Base-by-base conservation (phyloP, 53 echinoderm and acorn worm genomes). In the Luidia sarsii region DNA sequence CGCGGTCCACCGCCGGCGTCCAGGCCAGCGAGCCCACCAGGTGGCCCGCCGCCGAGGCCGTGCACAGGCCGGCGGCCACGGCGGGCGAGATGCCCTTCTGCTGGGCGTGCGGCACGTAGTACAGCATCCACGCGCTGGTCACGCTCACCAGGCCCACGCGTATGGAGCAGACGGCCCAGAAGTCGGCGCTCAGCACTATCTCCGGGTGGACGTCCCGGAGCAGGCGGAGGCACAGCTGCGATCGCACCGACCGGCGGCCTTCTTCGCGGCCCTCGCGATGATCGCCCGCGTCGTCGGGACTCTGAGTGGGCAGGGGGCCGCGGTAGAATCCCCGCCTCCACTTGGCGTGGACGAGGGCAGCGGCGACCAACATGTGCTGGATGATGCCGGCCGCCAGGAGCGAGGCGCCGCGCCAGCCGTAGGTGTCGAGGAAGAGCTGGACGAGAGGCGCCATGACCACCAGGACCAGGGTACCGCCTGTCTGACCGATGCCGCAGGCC, bases 381-480 rank as follows among this genome's bases (percentile, higher is more conserved):
- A 30, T 14, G 6, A 61, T 24, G 8, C 31, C 61, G 8, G 13
- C 61, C 9, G 24, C 33, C 16, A 61, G 33, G 30, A 61, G 32
- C 30, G 33, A 9, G 19, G 61, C 61, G 16, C 61, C 61, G 18
- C 61, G 19, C 61, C 61, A 61, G 16, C 61, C 61, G 61, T 61
- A 61, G 8, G 33, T 61, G n/a, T n/a, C n/a, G n/a, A n/a, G n/a
- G n/a, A n/a, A n/a, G n/a, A n/a, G 31, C 18, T 61, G 61, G 2
- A 33, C 33, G 31, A 61, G 4, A 4, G 61, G 61, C 1, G 61
- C 61, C 1, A 61, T 9, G 24, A 24, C 61, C 16, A 61, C 31
- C 30, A 61, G 7, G 7, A 18, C 19, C 7, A 61, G 13, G 3
- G 61, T 33, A 15, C 33, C 2, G 15, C 61, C 61, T 6, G 31